Conservation (phyloP, 2,113 vertebrate genomes). For the Paedocypris sp. region DNA sequence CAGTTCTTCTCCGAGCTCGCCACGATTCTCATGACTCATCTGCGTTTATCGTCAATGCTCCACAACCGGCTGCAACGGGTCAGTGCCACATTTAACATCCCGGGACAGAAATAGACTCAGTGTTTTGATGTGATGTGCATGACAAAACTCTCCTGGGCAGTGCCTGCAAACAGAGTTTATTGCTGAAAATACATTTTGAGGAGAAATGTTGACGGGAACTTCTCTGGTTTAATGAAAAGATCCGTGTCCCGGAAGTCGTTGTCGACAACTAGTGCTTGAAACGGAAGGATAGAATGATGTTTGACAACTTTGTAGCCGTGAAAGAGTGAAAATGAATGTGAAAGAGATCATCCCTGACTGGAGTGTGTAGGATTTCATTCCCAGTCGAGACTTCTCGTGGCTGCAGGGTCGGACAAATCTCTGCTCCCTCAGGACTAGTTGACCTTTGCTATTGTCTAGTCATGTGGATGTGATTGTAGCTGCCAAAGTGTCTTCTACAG, state of each 20-base stretch:
- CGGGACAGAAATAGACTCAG: neutral
- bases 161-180: neutral
- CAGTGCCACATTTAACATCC: neutral
- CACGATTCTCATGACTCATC: constrained; percentile 3
- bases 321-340: too few relatives aligned
- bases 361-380: too few relatives aligned
- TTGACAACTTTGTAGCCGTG: too few relatives aligned
- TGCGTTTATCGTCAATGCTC: constrained; percentile 5
- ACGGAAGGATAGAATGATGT: neutral
- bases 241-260: too few relatives aligned
- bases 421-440: constrained; percentile 19
- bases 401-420: constrained; percentile 13
- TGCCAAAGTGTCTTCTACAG: constrained; percentile 33
- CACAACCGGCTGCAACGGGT: neutral
- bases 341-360: too few relatives aligned
- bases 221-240: neutral
- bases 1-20: neutral
- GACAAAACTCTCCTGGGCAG: neutral
- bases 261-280: too few relatives aligned
- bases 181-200: neutral
- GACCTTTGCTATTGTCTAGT: constrained; percentile 33
- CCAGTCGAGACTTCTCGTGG: neutral
- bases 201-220: neutral
- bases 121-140: constrained; percentile 8
- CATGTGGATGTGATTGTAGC: constrained; percentile 18